Evolutionary conservation across 2,113 vertebrate genomes (phyloP).

Genomic region (Lophotis ruficrista): DNA sequence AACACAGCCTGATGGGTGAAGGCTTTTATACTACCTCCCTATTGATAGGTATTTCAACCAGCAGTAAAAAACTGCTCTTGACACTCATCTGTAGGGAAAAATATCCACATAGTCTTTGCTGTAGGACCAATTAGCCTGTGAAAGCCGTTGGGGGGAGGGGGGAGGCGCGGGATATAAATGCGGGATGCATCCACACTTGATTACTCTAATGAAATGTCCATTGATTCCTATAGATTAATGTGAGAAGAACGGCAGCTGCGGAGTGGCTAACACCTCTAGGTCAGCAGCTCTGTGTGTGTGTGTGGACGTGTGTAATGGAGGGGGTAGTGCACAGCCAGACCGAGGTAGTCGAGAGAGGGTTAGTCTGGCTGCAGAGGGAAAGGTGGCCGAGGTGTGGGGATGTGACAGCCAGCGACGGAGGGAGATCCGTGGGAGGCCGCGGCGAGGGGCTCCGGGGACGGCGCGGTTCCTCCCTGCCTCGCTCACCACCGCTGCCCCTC

Average conservation of each 20-base stretch:
- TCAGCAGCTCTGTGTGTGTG: constrained; percentile 65
- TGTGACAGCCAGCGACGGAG: background rate
- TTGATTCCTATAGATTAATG: constrained; percentile 88
- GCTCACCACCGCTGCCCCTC: background rate
- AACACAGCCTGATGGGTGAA: constrained; percentile 52
- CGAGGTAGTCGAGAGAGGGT: background rate
- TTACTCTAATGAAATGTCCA: constrained; percentile 88
- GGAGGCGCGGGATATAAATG: constrained; percentile 74
- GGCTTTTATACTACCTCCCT: constrained; percentile 68
- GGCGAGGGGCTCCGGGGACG: background rate
- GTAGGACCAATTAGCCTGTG: constrained; percentile 79
- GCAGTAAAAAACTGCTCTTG: constrained; percentile 77
- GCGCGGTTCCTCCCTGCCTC: background rate
- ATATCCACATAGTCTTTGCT: constrained; percentile 77
- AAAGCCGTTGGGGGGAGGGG: constrained; percentile 68
- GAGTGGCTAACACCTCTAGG: constrained; percentile 79
- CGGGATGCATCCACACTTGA: constrained; percentile 82
- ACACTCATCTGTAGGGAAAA: constrained; percentile 78
- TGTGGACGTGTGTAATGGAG: background rate
- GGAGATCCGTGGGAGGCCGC: background rate
- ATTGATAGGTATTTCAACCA: constrained; percentile 77
- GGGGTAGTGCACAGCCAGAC: background rate
- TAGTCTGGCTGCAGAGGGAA: background rate
- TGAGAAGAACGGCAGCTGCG: constrained; percentile 83
- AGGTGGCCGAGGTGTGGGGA: background rate